Base-by-base conservation (phyloP, 2,797 vertebrate genomes). In the Crenichthys baileyi region DNA sequence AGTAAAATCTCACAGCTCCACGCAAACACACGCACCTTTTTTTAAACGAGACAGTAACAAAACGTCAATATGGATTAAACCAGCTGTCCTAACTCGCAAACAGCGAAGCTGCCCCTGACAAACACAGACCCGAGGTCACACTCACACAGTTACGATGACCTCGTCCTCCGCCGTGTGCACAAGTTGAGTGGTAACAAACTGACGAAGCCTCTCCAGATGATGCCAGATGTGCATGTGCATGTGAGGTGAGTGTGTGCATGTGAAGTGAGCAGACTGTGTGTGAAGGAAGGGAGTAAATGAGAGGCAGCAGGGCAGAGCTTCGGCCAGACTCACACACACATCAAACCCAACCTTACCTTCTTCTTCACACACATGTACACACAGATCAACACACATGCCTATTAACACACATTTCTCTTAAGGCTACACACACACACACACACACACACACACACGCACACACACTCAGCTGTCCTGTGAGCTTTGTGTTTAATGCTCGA, bases 121-220 rank as follows among this genome's bases (percentile, higher is more conserved):
- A 87, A 91, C 85, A 84, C 80, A 85, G 73, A 87, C 80, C 81
- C 79, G 79, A 77, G 81, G 87, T 91, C 87, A 74, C 85, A 78
- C 76, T 84, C 78, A 29, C 29, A 61, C 13, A 1, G 1, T 0
- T 8, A 41, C 12, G 9, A 31, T n/a, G 68, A 80, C 81, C 80
- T 83, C 41, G 16, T 75, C 68, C 24, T 31, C 41, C 53, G 75
- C 72, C 65, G 44, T 53, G 72, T 68, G 80, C 77, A 78, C 58
- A 48, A 26, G 48, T 20, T 76, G 77, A 89, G 60, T 80, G 88
- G 91, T 90, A 82, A 85, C 83, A 89, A 90, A 88, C 91, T 88
- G 90, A 86, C 41, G 85, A 83, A 22, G 77, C 61, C 73, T 75
- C 79, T 88, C 85, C 91, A 90, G 87, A 91, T 88, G 90, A 79